Base-by-base conservation (phyloP, 2,888 invertebrate genomes). In the Yponomeuta cagnagella region DNA sequence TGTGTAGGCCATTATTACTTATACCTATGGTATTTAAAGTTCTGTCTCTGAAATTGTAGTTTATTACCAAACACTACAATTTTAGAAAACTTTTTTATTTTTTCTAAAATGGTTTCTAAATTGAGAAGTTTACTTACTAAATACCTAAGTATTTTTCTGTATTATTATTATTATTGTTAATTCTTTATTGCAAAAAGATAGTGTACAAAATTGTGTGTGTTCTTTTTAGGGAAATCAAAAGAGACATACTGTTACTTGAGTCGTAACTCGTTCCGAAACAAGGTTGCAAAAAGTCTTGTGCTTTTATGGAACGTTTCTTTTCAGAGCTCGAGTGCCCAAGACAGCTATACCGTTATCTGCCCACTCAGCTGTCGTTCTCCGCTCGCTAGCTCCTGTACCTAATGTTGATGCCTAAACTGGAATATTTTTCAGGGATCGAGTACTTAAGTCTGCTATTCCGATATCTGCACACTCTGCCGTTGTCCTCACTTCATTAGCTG, bases 391-490 rank as follows among this genome's bases (percentile, higher is more conserved):
- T n/a, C 75, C 73, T 80, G 74, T 71, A 74, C 74, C 71, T 73
- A 71, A 73, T 43, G 10, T 71, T 31, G 10, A 65, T 68, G 48
- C 52, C 15, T 58, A 58, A 58, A 58, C 52, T 58, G 63, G 67
- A 67, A 66, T 63, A 31, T 65, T 72, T 85, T 84, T 12, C 82
- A 88, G 88, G 43, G 72, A 72, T 8, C 71, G 69, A 5, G 73
- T 79, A 9, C 48, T 69, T 30, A 87, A 87, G 74, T 71, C 72
- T 48, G 74, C 72, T 3, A 73, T 88, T 2, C 72, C 73, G 4
- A 73, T 88, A 66, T 74, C 84, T 0, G 80, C 77, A 2, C 79
- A 87, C 74, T 86, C 88, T 68, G 85, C 87, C 0, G 70, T 87
- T 0, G 82, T 83, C 1, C 73, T 88, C 37, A 74, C 77, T 69